Conservation (phyloP, 2,113 vertebrate species). For the Albula glossodonta region DNA sequence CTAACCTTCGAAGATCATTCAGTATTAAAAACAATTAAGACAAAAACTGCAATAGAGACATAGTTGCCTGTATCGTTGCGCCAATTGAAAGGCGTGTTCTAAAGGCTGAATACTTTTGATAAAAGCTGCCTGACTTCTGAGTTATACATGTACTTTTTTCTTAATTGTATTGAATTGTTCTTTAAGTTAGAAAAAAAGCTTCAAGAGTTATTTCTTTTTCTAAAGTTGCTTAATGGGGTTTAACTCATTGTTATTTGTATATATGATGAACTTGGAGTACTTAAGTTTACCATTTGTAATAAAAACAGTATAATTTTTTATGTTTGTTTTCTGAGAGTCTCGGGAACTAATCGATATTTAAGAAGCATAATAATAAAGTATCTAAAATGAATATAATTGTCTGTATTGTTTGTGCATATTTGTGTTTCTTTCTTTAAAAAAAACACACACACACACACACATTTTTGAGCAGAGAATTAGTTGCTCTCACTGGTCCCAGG, state of each 20-base stretch:
- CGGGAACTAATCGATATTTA: conserved; percentile 93
- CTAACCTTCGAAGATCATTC: conserved; percentile 83
- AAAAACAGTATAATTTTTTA: conserved; percentile 91
- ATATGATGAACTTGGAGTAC: conserved; percentile 93
- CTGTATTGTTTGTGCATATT: conserved; percentile 33
- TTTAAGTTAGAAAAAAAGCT: conserved; percentile 87
- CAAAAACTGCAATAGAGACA: conserved; percentile 78
- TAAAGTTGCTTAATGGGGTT: conserved; percentile 92
- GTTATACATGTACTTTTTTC: conserved; percentile 84
- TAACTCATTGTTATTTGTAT: conserved; percentile 97
- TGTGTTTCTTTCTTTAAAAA: conserved; percentile 40
- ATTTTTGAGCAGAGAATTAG: conserved; percentile 45
- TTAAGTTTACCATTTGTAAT: conserved; percentile 99
- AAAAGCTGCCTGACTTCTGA: conserved; percentile 88
- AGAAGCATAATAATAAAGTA: conserved; percentile 86
- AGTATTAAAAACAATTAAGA: conserved; percentile 82
- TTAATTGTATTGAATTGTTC: conserved; percentile 78
- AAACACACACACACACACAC: conserved; percentile 13
- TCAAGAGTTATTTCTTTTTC: conserved; percentile 93
- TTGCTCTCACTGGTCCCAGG: neutral
- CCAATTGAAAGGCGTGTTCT: conserved; percentile 65
- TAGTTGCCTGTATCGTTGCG: conserved; percentile 84
- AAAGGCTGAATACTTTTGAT: conserved; percentile 67
- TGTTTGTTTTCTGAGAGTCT: conserved; percentile 87
- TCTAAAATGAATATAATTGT: conserved; percentile 69